These are phyloP conservation scores for Stegana nigrithorax DNA, from an alignment of 2,888 invertebrate species.

Conservation along the genomic window DNA sequence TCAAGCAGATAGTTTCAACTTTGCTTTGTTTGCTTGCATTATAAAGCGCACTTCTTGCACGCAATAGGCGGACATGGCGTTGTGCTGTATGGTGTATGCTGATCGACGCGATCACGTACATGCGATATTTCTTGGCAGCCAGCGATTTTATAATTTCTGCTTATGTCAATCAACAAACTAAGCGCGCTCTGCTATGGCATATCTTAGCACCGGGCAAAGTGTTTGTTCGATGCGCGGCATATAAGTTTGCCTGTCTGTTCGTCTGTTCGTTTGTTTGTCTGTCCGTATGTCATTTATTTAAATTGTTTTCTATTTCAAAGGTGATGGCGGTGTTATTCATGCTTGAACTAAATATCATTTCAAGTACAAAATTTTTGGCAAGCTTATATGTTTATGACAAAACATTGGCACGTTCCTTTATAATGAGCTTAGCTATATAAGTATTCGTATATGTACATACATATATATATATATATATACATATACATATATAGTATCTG, in stretches of 20 bases:
- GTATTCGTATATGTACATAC: too few species aligned
- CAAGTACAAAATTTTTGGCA: conserved; percentile 2
- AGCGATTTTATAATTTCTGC: conserved; percentile 22
- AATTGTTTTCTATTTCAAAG: neutral
- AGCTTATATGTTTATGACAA: neutral
- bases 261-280: neutral
- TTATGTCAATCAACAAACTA: conserved; percentile 48
- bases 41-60: too few species aligned
- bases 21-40: too few species aligned
- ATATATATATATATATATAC: too few species aligned
- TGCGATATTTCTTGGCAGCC: too few species aligned
- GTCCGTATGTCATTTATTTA: neutral
- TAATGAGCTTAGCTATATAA: too few species aligned
- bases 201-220: conserved; percentile 28
- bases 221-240: neutral
- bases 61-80: too few species aligned
- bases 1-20: too few species aligned
- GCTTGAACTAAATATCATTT: conserved; percentile 13
- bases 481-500: neutral
- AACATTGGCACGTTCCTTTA: too few species aligned
- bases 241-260: conserved; percentile 9
- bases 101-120: too few species aligned
- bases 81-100: neutral
- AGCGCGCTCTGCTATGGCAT: conserved; percentile 15
- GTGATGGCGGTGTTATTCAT: neutral